phyloP scores from a whole-genome alignment of 2,113 vertebrate genomes.

The Plecotus auritus region DNA sequence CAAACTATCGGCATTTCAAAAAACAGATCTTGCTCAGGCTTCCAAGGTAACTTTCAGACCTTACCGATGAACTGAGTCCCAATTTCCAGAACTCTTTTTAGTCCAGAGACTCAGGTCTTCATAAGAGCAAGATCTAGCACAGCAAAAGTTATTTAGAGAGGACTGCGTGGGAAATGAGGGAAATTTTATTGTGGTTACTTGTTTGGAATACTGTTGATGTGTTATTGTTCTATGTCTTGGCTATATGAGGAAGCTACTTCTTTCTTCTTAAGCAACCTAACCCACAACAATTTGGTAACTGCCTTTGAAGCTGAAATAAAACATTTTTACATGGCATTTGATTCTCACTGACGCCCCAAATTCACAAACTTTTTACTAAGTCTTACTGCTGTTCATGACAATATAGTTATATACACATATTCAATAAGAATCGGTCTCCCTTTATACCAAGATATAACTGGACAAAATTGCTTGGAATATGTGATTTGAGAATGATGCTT shows the following conservation, averaged over 20 bases:
- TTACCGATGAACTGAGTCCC: neutral
- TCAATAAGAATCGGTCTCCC: neutral
- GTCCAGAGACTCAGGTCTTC: neutral
- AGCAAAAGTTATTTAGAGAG: neutral
- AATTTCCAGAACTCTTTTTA: neutral
- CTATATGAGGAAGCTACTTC: neutral
- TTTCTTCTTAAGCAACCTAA: conserved; percentile 14
- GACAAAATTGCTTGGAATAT: neutral
- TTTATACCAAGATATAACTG: neutral
- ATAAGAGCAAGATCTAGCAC: neutral
- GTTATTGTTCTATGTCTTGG: neutral
- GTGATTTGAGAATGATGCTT: neutral
- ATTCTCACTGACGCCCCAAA: neutral
- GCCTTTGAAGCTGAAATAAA: neutral
- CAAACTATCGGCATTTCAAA: neutral
- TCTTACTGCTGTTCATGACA: neutral
- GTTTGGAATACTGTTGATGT: neutral
- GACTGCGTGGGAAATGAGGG: neutral
- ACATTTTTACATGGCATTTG: neutral
- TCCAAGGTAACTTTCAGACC: neutral
- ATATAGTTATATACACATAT: neutral
- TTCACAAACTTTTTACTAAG: conserved; percentile 8
- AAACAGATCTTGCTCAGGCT: neutral
- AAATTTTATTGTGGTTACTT: neutral
- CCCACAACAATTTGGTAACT: neutral